Evolutionary conservation across 2,888 invertebrate genomes (phyloP), one percentile per base, ranked within the genome.

Genomic region (Dicranocentrus wangi): DNA sequence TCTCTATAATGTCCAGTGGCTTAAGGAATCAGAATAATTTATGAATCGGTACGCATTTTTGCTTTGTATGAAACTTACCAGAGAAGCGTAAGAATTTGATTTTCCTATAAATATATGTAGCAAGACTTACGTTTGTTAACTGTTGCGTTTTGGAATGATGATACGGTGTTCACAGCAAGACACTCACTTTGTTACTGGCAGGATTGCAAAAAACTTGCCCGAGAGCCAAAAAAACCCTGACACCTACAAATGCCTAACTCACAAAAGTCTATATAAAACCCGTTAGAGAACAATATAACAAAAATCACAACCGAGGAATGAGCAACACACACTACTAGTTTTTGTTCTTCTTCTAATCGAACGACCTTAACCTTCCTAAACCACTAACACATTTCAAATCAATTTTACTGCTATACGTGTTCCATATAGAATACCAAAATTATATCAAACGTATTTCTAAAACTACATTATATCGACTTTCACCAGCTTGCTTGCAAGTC

Each of bases 101-200:
- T n/a, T n/a, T n/a, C n/a, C n/a, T n/a, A n/a, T n/a, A n/a, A n/a
- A n/a, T n/a, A n/a, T n/a, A n/a, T n/a, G 5, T 39, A 39, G 5
- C 39, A 8, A 39, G 39, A 5, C 13, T 39, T 39, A 39, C 13
- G 13, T 8, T 39, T 39, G 39, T 39, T 39, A 39, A 13, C 13
- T 39, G 39, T 39, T 39, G 51, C 19, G 13, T 13, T 39, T 39
- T 39, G 39, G 39, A 13, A 13, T 39, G 39, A 13, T 13, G n/a
- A n/a, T n/a, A 51, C n/a, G 3, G 17, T 13, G 10, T 51, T 58
- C 27, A 10, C 58, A 27, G 27, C 3, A 10, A 1, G 58, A 58
- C 1, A 27, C 25, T 25, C 47, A 66, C 47, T 27, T 51, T 15
- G 8, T 51, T 47, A 66, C 66, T 66, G 66, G 47, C 47, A 47